Conservation (phyloP, 2,888 invertebrate species). For the Heteromyza rotundicornis region DNA sequence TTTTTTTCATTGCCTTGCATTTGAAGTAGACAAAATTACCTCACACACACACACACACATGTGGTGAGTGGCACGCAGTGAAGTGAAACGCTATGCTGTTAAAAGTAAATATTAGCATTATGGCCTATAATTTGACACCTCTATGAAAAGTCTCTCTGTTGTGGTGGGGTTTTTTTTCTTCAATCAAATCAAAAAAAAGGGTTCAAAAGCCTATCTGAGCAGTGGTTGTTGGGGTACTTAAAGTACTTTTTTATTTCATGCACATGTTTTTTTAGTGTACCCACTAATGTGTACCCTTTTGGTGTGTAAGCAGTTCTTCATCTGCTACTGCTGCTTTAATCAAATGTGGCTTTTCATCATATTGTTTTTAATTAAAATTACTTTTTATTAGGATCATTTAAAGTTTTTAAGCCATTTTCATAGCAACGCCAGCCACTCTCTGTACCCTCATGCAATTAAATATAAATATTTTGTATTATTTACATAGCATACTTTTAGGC, state of each 20-base stretch:
- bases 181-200: no score
- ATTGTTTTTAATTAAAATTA: conserved; percentile 27
- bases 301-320: no score
- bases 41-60: no score
- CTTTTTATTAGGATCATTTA: conserved; percentile 14
- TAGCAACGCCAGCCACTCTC: no score
- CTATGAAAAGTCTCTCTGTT: neutral
- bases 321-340: no score
- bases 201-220: no score
- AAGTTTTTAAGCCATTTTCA: neutral
- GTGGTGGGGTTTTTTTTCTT: no score
- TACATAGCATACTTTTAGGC: conserved; percentile 14
- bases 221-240: neutral
- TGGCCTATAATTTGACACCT: conserved; percentile 52
- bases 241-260: neutral
- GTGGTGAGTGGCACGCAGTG: no score
- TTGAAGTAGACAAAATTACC: no score
- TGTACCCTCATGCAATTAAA: conserved; percentile 4
- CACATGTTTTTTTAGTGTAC: neutral
- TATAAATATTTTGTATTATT: conserved; percentile 9
- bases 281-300: neutral
- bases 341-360: no score
- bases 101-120: conserved; percentile 53
- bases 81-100: no score
- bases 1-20: no score